Evolutionary conservation across 2,113 vertebrate species (phyloP).

Genomic region (Pantherophis guttatus): DNA sequence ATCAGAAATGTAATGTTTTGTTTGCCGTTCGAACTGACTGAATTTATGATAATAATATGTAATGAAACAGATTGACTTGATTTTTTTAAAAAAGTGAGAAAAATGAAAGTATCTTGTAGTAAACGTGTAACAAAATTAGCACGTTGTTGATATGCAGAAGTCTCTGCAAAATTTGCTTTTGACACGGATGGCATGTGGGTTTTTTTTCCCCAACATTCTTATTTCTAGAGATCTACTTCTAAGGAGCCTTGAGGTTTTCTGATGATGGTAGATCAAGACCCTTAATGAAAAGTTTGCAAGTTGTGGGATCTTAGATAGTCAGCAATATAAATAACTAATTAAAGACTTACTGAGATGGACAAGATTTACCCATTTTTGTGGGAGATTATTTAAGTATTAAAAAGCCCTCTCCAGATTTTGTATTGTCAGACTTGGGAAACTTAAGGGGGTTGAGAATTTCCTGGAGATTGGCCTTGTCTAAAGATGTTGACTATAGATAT

Average conservation of each 20-base stretch:
- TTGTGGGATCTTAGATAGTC: not conserved
- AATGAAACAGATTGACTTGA: not conserved
- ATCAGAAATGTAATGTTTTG: not conserved
- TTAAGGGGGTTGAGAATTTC: not conserved
- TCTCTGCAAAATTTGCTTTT: not conserved
- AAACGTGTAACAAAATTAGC: not conserved
- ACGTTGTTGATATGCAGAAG: not conserved
- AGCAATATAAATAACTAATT: not conserved
- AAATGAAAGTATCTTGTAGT: not conserved
- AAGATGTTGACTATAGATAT: not conserved
- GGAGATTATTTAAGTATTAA: not conserved
- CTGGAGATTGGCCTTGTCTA: not conserved
- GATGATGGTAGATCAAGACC: not conserved
- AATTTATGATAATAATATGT: constrained; percentile 8
- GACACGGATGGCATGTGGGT: not conserved
- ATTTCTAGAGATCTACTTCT: not conserved
- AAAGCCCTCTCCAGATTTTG: not conserved
- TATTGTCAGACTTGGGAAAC: not conserved
- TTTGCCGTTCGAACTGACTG: constrained; percentile 1
- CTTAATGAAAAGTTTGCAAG: not conserved
- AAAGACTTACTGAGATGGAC: not conserved
- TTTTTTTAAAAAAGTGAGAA: not conserved
- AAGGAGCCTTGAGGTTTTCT: not conserved
- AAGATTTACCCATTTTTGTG: not conserved
- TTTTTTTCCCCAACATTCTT: not conserved